Evolutionary conservation across 1,140 invertebrate genomes (phyloP).

Genomic region (Phthorimaea operculella): DNA sequence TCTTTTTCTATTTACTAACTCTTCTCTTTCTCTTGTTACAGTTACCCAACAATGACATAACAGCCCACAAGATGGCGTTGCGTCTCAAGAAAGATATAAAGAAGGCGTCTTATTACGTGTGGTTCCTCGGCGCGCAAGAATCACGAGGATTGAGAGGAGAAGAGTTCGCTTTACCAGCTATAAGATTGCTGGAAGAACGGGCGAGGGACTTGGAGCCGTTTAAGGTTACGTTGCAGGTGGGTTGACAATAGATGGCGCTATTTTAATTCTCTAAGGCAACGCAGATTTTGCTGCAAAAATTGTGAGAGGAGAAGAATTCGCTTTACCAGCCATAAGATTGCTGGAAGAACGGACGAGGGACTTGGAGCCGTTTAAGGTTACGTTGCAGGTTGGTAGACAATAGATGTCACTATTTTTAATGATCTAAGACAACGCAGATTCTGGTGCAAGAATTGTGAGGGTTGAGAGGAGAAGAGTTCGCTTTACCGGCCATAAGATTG

Average conservation of each 20-base stretch:
- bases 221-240: conserved; percentile 88
- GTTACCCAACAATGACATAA: conserved; percentile 59
- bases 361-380: conserved; percentile 92
- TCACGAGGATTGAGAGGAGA: conserved; percentile 87
- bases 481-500: conserved; percentile 81
- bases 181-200: conserved; percentile 84
- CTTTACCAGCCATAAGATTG: conserved; percentile 84
- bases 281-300: too few relatives aligned
- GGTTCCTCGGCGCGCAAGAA: conserved; percentile 97
- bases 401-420: too few relatives aligned
- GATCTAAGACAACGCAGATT: too few relatives aligned
- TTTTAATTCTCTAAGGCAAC: too few relatives aligned
- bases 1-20: too few relatives aligned
- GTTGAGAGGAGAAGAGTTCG: too few relatives aligned
- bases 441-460: too few relatives aligned
- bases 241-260: neutral
- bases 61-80: conserved; percentile 69
- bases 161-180: conserved; percentile 83
- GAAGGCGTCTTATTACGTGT: conserved; percentile 97
- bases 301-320: conserved; percentile 81
- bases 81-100: conserved; percentile 87
- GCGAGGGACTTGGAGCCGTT: conserved; percentile 89
- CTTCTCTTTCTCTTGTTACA: conserved; percentile 14
- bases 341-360: conserved; percentile 85
- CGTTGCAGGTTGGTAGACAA: conserved; percentile 74